phyloP scores from a whole-genome alignment of 2,113 vertebrate species.

The Rhynchomys soricoides region DNA sequence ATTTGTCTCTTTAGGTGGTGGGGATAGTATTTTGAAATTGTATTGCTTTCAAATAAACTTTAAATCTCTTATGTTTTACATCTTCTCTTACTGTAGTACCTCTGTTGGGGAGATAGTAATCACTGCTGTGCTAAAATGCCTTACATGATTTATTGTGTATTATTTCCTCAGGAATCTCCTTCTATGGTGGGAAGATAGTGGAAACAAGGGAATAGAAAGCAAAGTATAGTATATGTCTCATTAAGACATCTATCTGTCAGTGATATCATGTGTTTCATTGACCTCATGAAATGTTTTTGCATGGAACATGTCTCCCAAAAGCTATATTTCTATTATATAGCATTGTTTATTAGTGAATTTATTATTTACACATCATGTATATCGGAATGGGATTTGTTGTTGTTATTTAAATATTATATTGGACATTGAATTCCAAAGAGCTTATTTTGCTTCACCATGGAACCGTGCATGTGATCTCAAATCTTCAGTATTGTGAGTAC shows the following conservation, averaged over 20 bases:
- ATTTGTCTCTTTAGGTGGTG: background rate
- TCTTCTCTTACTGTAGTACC: background rate
- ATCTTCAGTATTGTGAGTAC: background rate
- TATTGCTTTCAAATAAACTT: background rate
- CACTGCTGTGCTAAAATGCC: background rate
- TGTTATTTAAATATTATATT: conserved; percentile 41
- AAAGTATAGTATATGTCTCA: background rate
- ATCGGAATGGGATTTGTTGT: background rate
- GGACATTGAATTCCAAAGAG: background rate
- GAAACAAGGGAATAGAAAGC: background rate
- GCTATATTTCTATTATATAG: background rate
- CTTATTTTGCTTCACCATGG: background rate
- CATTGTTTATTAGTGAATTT: conserved; percentile 24
- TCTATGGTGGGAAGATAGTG: background rate
- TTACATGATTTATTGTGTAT: background rate
- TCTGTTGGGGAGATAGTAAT: background rate
- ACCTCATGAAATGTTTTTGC: background rate
- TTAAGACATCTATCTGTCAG: background rate
- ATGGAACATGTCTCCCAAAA: background rate
- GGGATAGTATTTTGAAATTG: background rate
- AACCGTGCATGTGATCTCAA: background rate
- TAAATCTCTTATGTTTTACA: background rate
- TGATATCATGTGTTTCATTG: background rate
- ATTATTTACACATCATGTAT: conserved; percentile 45
- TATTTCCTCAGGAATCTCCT: background rate